Conservation (phyloP, 2,888 invertebrate species). For the Meteorus colon region DNA sequence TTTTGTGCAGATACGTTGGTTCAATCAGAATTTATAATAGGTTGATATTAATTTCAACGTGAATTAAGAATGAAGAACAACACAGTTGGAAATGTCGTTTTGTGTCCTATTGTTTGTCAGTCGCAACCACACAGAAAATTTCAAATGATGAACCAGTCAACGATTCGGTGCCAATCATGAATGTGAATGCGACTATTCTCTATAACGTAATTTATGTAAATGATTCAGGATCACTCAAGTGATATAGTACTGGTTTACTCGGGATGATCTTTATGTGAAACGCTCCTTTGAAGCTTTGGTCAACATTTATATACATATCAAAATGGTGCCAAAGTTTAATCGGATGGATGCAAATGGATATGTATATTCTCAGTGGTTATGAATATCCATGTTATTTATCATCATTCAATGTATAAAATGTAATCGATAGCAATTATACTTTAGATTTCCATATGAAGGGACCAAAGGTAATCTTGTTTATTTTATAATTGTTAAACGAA, state of each 20-base stretch:
- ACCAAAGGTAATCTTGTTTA: slow-evolving; percentile 69
- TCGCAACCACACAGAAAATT: background rate
- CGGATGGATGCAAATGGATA: slow-evolving; percentile 50
- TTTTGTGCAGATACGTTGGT: background rate
- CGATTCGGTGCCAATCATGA: slow-evolving; percentile 9
- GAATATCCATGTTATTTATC: slow-evolving; percentile 2
- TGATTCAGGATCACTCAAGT: slow-evolving; percentile 20
- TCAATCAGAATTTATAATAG: background rate
- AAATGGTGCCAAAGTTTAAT: slow-evolving; percentile 54
- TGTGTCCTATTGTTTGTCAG: background rate
- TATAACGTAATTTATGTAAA: slow-evolving; percentile 40
- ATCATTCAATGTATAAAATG: slow-evolving; percentile 31
- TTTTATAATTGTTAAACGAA: slow-evolving; percentile 54
- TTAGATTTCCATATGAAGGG: slow-evolving; percentile 67
- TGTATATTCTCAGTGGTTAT: slow-evolving; percentile 20
- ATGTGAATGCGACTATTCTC: slow-evolving; percentile 15
- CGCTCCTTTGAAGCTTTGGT: slow-evolving; percentile 47
- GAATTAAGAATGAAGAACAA: background rate
- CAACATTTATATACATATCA: slow-evolving; percentile 27
- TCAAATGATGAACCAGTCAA: slow-evolving; percentile 4
- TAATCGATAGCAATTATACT: slow-evolving; percentile 62
- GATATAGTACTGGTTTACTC: slow-evolving; percentile 33
- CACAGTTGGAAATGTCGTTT: background rate
- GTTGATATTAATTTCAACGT: background rate
- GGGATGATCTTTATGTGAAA: slow-evolving; percentile 28